Percentiles rank a stretch among this genome's conserved stretches.
Conservation (phyloP, 2,888 invertebrate genomes). For the Germaria angustata region DNA sequence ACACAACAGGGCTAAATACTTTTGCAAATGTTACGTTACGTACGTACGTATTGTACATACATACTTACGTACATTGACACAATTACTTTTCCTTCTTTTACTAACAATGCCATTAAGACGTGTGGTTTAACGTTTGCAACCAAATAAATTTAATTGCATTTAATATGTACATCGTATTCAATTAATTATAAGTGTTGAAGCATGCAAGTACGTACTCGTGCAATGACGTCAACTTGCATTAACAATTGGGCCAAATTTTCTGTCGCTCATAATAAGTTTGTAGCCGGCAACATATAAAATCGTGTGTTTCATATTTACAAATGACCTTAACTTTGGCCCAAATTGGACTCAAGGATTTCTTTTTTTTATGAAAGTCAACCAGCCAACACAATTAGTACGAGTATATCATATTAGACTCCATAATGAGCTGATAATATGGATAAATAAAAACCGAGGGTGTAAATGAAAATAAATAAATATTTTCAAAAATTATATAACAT, state of each 20-base stretch:
- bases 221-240: slow-evolving; percentile 37
- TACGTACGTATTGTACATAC: too few species aligned
- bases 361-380: slow-evolving; percentile 1
- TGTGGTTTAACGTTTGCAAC: not conserved
- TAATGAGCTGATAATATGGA: not conserved
- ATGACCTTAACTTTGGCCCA: slow-evolving; percentile 56
- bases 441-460: not conserved
- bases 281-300: not conserved
- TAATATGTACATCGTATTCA: not conserved
- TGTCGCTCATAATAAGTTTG: not conserved
- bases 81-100: slow-evolving; percentile 2
- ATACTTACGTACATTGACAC: not conserved
- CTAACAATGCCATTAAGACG: not conserved
- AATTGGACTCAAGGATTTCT: slow-evolving; percentile 10
- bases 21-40: too few species aligned
- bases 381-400: not conserved
- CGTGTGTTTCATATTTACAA: slow-evolving; percentile 15
- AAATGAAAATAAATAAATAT: not conserved
- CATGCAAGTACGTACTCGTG: not conserved
- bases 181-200: not conserved
- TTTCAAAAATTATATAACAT: not conserved
- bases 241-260: slow-evolving; percentile 30
- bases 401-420: not conserved
- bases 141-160: slow-evolving; percentile 11
- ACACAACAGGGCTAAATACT: too few species aligned